Conservation (phyloP, 2,888 invertebrate genomes). For the Nephrotoma appendiculata region DNA sequence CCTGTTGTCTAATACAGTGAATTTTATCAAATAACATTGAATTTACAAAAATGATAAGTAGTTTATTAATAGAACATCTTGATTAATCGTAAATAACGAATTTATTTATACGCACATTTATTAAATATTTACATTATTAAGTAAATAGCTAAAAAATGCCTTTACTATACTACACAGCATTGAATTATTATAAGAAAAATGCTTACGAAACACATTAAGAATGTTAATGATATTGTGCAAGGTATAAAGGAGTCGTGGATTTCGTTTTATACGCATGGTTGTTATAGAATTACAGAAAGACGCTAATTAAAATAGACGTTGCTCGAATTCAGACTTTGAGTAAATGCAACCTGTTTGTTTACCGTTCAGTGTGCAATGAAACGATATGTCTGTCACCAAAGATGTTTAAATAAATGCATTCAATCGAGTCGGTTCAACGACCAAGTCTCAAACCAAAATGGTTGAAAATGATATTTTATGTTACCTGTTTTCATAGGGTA, state of each 20-base stretch:
- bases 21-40: neutral
- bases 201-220: neutral
- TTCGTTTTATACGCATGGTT: neutral
- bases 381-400: neutral
- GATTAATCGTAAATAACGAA: neutral
- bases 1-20: neutral
- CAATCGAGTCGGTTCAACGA: no score
- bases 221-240: neutral
- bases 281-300: neutral
- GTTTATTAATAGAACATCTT: neutral
- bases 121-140: neutral
- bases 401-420: no score
- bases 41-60: neutral
- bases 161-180: neutral
- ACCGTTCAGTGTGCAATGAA: neutral
- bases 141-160: neutral
- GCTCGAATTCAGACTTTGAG: neutral
- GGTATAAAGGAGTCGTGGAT: neutral
- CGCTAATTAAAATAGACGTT: neutral
- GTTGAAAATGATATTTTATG: no score
- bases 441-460: no score
- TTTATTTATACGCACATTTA: neutral
- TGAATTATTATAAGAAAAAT: neutral
- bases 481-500: no score
- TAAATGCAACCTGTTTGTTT: neutral